These are phyloP conservation scores for Esox masquinongy DNA, from an alignment of 2,797 vertebrate genomes.

Conservation along the genomic window DNA sequence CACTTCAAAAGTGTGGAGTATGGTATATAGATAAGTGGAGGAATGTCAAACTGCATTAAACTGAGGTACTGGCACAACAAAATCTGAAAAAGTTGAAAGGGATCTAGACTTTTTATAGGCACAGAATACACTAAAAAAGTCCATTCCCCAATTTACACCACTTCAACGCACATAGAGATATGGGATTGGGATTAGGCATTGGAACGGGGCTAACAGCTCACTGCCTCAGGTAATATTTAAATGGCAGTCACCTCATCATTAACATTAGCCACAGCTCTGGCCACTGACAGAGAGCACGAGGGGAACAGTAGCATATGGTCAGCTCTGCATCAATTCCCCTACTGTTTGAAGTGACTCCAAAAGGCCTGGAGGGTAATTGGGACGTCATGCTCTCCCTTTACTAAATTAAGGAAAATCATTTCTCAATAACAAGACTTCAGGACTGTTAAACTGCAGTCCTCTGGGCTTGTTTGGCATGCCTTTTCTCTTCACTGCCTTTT, in stretches of 20 bases:
- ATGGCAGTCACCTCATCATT: conserved; percentile 45
- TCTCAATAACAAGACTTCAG: conserved; percentile 76
- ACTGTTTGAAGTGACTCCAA: conserved; percentile 65
- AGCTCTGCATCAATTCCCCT: conserved; percentile 65
- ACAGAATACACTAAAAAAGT: background rate
- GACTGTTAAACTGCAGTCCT: conserved; percentile 56
- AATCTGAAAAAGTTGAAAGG: too few relatives aligned
- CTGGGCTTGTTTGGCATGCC: conserved; percentile 47
- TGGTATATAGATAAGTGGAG: too few relatives aligned
- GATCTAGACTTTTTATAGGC: too few relatives aligned
- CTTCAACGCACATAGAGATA: background rate
- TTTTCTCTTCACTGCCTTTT: conserved; percentile 62
- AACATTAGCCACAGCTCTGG: conserved; percentile 44
- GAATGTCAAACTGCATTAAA: too few relatives aligned
- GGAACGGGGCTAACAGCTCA: conserved; percentile 50
- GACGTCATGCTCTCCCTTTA: conserved; percentile 70
- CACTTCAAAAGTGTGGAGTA: too few relatives aligned
- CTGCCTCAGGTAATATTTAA: conserved; percentile 69
- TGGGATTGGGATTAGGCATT: background rate
- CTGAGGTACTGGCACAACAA: too few relatives aligned
- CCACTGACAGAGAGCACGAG: conserved; percentile 35
- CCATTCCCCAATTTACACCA: too few relatives aligned
- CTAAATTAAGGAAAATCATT: conserved; percentile 81
- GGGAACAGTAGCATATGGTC: conserved; percentile 62
- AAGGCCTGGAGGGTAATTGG: conserved; percentile 69